Evolutionary conservation across 2,888 invertebrate species (phyloP).

Genomic region (Pharmacophagus antenor): DNA sequence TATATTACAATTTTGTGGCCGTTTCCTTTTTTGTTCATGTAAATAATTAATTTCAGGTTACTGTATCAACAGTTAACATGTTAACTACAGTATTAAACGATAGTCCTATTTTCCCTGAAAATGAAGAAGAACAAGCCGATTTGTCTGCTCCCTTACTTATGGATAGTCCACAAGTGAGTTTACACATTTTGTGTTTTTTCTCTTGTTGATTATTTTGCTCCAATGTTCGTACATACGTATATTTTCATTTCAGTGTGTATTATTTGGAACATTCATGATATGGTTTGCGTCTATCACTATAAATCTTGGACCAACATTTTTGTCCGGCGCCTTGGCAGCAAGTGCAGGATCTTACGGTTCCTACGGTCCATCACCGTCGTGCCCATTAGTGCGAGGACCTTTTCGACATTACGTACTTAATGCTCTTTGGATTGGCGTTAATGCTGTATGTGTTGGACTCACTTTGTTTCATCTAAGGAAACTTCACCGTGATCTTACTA

Average conservation of each 20-base stretch:
- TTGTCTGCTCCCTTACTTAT: conserved; percentile 87
- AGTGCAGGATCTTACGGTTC: conserved; percentile 87
- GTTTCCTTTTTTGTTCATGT: background rate
- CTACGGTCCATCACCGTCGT: conserved; percentile 87
- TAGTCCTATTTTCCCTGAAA: conserved; percentile 91
- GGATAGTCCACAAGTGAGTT: conserved; percentile 88
- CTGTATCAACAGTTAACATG: conserved; percentile 95
- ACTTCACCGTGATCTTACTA: conserved; percentile 90
- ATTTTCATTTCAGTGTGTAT: conserved; percentile 86
- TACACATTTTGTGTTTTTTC: background rate
- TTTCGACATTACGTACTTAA: conserved; percentile 94
- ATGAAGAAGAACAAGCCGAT: conserved; percentile 85
- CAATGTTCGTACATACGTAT: too few relatives aligned
- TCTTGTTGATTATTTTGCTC: background rate
- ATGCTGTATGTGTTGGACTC: conserved; percentile 90
- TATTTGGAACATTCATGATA: conserved; percentile 95
- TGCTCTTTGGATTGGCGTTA: conserved; percentile 93
- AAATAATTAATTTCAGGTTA: conserved; percentile 79
- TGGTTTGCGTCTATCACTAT: conserved; percentile 96
- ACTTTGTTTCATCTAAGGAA: conserved; percentile 91
- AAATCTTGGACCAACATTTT: conserved; percentile 93
- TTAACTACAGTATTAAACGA: conserved; percentile 92
- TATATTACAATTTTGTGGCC: too few relatives aligned
- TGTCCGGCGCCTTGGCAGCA: conserved; percentile 90
- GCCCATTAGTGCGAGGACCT: conserved; percentile 92